Conservation (phyloP, 2,113 vertebrate species). For the Lontra canadensis region DNA sequence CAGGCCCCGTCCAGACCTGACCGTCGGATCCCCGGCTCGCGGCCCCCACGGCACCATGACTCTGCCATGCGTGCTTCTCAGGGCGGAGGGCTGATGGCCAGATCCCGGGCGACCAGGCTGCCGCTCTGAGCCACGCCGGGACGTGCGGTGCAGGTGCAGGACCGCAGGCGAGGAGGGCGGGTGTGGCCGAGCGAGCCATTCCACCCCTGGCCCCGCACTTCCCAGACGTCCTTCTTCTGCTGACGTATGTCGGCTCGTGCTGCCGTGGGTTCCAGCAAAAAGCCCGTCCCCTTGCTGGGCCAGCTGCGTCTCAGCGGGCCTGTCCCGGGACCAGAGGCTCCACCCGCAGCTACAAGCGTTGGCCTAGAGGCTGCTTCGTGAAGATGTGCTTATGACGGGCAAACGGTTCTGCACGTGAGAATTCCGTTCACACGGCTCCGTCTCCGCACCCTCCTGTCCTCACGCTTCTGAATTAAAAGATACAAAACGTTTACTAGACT, state of each 20-base stretch:
- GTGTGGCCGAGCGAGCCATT: fast-evolving
- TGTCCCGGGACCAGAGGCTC: too few species aligned
- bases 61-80: fast-evolving
- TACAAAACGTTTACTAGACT: not conserved
- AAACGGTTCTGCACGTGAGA: fast-evolving
- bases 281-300: not conserved
- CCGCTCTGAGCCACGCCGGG: fast-evolving
- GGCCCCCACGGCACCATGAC: not conserved
- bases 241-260: not conserved
- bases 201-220: too few species aligned
- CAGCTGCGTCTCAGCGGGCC: fast-evolving
- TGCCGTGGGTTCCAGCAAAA: not conserved
- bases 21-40: not conserved
- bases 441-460: not conserved
- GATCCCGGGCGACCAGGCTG: fast-evolving
- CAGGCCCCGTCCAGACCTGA: not conserved
- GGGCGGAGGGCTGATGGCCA: not conserved
- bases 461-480: not conserved
- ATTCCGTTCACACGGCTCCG: not conserved
- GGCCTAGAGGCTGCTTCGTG: not conserved
- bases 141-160: too few species aligned
- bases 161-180: not conserved
- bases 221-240: too few species aligned
- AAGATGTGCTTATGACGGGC: too few species aligned
- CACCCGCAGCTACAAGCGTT: too few species aligned